Percentiles rank a stretch among this genome's conserved stretches.
These are phyloP conservation scores for Epinephelus lanceolatus DNA, from an alignment of 2,113 vertebrate species.

Conservation along the genomic window DNA sequence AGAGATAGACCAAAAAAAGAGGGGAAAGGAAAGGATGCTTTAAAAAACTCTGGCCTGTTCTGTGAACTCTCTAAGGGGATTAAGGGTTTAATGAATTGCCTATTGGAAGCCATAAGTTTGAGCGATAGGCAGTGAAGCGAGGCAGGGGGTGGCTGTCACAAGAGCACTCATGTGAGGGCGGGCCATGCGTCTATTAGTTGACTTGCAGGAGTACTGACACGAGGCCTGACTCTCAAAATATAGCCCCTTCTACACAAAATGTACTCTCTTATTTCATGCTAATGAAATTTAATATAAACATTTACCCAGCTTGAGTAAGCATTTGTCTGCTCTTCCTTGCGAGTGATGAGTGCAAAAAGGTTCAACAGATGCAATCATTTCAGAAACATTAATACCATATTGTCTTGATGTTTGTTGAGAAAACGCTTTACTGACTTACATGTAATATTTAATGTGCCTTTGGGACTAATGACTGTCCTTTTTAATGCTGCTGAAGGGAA, in stretches of 20 bases:
- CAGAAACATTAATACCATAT: not conserved
- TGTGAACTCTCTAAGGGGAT: conserved; percentile 71
- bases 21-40: conserved; percentile 50
- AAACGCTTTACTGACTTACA: not conserved
- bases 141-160: conserved; percentile 66
- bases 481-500: too few species aligned
- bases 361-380: not conserved
- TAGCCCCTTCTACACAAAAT: conserved; percentile 15
- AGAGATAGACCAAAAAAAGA: not conserved
- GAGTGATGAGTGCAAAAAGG: not conserved
- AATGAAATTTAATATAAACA: not conserved
- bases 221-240: conserved; percentile 26
- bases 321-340: not conserved
- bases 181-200: conserved; percentile 27
- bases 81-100: conserved; percentile 76
- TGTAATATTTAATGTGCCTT: not conserved
- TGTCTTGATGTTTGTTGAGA: not conserved
- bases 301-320: not conserved
- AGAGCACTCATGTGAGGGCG: conserved; percentile 65
- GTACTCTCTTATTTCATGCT: not conserved
- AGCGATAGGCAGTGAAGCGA: conserved; percentile 48
- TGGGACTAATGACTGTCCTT: not conserved
- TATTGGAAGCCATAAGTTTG: conserved; percentile 65
- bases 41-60: conserved; percentile 58
- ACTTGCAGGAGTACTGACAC: conserved; percentile 37